Conservation (phyloP, 2,888 invertebrate genomes). For the Cosmorhoe ocellata region DNA sequence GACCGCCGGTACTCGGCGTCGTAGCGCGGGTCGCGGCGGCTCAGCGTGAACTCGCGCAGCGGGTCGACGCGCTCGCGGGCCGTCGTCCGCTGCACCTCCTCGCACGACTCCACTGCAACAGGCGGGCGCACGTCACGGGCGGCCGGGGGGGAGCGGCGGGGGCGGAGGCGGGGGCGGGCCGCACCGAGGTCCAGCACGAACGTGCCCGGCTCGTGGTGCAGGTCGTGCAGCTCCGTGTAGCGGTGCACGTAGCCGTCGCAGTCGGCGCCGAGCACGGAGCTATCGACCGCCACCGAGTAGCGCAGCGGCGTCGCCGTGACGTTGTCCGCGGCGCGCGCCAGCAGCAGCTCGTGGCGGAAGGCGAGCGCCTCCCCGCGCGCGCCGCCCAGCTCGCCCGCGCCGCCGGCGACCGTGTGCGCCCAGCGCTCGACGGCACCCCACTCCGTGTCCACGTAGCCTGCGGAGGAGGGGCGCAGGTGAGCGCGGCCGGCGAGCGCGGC, state of each 20-base stretch:
- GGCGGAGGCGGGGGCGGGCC: not conserved
- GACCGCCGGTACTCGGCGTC: conserved; percentile 45
- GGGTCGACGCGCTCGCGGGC: conserved; percentile 58
- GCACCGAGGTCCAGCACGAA: conserved; percentile 52
- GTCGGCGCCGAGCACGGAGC: conserved; percentile 61
- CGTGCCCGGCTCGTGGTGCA: conserved; percentile 42
- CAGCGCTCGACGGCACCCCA: conserved; percentile 49
- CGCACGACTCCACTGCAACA: conserved; percentile 54
- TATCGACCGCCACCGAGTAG: conserved; percentile 65
- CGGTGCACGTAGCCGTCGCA: conserved; percentile 64
- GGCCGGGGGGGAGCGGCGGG: not conserved
- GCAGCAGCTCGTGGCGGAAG: conserved; percentile 58
- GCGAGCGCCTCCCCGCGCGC: conserved; percentile 59
- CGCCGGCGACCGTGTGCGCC: conserved; percentile 46
- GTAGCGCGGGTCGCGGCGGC: conserved; percentile 52
- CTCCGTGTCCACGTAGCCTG: conserved; percentile 47
- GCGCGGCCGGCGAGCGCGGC: too few species aligned
- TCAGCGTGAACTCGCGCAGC: conserved; percentile 61
- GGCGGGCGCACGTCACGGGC: not conserved
- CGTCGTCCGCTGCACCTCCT: conserved; percentile 41
- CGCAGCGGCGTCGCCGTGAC: conserved; percentile 49
- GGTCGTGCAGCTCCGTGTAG: conserved; percentile 48
- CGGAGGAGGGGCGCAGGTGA: conserved; percentile 41
- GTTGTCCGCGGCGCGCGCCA: conserved; percentile 46
- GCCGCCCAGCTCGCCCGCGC: conserved; percentile 53